phyloP scores from a whole-genome alignment of 2,797 vertebrate species.

The Macrochelys suwanniensis region DNA sequence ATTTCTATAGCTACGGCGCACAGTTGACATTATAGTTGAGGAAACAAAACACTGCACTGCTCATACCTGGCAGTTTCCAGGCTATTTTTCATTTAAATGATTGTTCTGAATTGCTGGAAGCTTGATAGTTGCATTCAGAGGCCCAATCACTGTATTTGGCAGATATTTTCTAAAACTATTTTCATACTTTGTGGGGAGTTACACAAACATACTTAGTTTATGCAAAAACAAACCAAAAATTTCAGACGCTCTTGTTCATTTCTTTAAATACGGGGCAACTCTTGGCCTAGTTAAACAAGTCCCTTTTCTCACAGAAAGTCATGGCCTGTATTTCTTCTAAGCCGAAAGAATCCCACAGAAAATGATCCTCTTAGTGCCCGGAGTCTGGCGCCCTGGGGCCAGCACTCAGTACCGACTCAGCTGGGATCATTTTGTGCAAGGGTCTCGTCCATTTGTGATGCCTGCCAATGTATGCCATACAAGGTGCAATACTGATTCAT shows the following conservation, averaged over 20 bases:
- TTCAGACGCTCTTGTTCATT: not conserved
- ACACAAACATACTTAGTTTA: not conserved
- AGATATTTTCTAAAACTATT: constrained; percentile 1
- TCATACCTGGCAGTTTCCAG: not conserved
- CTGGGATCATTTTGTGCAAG: not conserved
- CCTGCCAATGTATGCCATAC: not conserved
- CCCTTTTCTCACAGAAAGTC: not conserved
- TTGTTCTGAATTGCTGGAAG: constrained; percentile 25
- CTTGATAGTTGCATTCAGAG: not conserved
- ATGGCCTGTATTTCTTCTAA: not conserved
- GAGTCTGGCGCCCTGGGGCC: rapidly evolving
- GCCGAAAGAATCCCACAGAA: not conserved
- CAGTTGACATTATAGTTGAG: not conserved
- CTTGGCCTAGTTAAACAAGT: not conserved
- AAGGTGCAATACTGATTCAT: rapidly evolving
- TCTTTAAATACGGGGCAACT: not conserved
- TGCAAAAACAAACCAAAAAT: not conserved
- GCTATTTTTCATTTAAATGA: not conserved
- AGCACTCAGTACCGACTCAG: not conserved
- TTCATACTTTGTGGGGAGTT: not conserved
- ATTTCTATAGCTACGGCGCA: constrained; percentile 39
- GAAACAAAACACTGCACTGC: not conserved
- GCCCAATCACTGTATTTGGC: not conserved
- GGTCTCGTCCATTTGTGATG: not conserved
- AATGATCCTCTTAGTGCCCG: not conserved